Evolutionary conservation across 2,797 vertebrate species (phyloP), one percentile per base, ranked within the genome.

Genomic region (Argentina silus): DNA sequence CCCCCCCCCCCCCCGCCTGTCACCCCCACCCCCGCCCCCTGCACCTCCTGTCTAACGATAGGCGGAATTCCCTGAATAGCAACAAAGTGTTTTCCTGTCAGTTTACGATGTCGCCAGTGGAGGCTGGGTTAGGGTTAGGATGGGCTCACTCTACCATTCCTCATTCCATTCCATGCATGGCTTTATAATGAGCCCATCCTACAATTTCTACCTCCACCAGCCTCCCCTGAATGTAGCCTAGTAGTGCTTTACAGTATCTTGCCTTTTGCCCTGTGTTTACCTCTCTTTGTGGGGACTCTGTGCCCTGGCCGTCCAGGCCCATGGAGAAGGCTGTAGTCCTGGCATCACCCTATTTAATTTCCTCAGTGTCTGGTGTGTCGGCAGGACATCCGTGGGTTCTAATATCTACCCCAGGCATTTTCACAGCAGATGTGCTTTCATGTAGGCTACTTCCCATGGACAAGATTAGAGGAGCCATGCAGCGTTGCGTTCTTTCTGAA

Each of bases 401-500:
- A 79, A 79, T 80, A 82, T 86, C 68, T 75, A 77, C 81, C 69
- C 27, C 61, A 21, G 19, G 56, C 4, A 59, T 59, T 19, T 9
- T 4, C 11, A 47, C 70, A 84, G 73, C 87, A 88, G 81, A 86
- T 89, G 85, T 82, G 76, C 77, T 64, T 63, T 66, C 81, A 85
- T 81, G 56, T 21, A 17, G 55, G 27, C 27, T 36, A 67, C 83
- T 83, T 87, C 72, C 80, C 78, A 51, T 83, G 77, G 75, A 81
- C 76, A 73, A 75, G 82, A 84, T 91, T 88, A 85, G 62, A 76
- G 55, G 15, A 74, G 78, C 76, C 50, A 85, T 89, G 89, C 70
- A 81, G 79, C 80, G 27, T 69, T 3, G 27, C 45, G 44, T 47
- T 7, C 21, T 79, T 77, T 78, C 60, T 80, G 70, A 79, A 73